Base-by-base conservation (phyloP, 2,888 invertebrate genomes). In the Ethmia dodecea region DNA sequence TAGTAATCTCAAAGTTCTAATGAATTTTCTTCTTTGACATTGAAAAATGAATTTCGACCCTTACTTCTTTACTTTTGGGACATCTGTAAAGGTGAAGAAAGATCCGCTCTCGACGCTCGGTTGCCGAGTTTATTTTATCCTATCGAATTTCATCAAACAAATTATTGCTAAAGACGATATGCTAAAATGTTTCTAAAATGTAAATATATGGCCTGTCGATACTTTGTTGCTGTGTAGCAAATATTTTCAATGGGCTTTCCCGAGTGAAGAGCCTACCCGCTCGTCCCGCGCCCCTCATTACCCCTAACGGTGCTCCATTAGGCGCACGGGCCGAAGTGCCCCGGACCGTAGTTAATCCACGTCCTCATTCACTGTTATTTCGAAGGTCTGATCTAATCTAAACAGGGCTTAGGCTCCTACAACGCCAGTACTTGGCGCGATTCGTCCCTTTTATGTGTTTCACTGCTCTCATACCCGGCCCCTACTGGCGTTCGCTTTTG, bases 361-460 rank as follows among this genome's bases (percentile, higher is more conserved):
- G 81, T 83, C 83, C 84, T 86, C 83, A 83, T 86, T 86, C 83
- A 80, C 83, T 86, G 86, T 86, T 86, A 86, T 86, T 86, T 81
- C 81, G 78, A 81, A 83, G 84, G 81, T 78, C 83, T 84, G 83
- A 84, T 86, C 84, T 84, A 86, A 86, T 86, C 84, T 86, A 83
- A 86, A 84, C 84, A 79, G 76, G 74, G 80, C 81, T 86, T 81
- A 81, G 80, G 74, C 78, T 79, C 75, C 75, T 79, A 78, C 81
- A 77, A 76, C 72, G 76, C 68, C 79, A 79, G 78, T 81, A 79
- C 78, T 79, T 79, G 74, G 73, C 77, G 74, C 76, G 73, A 71
- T 73, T 78, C 74, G 76, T 81, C 81, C 83, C 84, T 79, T 81
- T 83, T 79, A 80, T 80, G 77, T 81, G 76, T 76, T 79, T 71